These are phyloP conservation scores for Ochropleura plecta DNA, from an alignment of 2,888 invertebrate species.

Conservation along the genomic window DNA sequence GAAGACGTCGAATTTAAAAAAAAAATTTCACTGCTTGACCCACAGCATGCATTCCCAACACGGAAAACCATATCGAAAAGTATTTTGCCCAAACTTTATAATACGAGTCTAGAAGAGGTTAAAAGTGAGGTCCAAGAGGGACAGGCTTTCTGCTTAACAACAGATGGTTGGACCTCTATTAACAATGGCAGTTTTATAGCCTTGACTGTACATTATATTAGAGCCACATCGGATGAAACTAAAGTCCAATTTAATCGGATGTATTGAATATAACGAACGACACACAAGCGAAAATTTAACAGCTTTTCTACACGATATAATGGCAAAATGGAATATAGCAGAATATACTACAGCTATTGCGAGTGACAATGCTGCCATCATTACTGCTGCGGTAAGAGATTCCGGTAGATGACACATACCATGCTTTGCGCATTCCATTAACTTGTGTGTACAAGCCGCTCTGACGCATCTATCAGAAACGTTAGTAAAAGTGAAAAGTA, in stretches of 20 bases:
- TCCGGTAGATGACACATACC: conserved; percentile 6
- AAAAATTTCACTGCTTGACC: conserved; percentile 49
- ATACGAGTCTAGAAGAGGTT: conserved; percentile 7
- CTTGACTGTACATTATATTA: conserved; percentile 17
- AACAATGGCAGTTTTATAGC: conserved; percentile 23
- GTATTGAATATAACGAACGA: conserved; percentile 24
- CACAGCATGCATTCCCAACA: conserved; percentile 56
- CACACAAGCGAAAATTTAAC: conserved; percentile 14
- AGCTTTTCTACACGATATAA: conserved; percentile 13
- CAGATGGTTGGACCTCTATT: conserved; percentile 25
- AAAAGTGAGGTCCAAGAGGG: conserved; percentile 23
- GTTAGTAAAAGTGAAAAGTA: conserved; percentile 14
- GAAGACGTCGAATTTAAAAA: conserved; percentile 58
- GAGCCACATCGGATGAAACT: conserved; percentile 9
- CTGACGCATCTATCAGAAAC: conserved; percentile 10
- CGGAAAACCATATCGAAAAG: conserved; percentile 59
- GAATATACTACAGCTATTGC: conserved; percentile 20
- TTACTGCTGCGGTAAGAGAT: conserved; percentile 22
- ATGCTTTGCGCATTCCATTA: conserved; percentile 17
- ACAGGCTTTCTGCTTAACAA: conserved; percentile 19
- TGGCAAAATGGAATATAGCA: conserved; percentile 26
- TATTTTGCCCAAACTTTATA: conserved; percentile 54
- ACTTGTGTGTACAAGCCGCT: conserved; percentile 14
- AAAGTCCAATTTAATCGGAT: conserved; percentile 26
- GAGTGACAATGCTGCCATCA: conserved; percentile 26